phyloP scores from a whole-genome alignment of 92 coral and sea anemone species.

The Zoanthus sociatus region DNA sequence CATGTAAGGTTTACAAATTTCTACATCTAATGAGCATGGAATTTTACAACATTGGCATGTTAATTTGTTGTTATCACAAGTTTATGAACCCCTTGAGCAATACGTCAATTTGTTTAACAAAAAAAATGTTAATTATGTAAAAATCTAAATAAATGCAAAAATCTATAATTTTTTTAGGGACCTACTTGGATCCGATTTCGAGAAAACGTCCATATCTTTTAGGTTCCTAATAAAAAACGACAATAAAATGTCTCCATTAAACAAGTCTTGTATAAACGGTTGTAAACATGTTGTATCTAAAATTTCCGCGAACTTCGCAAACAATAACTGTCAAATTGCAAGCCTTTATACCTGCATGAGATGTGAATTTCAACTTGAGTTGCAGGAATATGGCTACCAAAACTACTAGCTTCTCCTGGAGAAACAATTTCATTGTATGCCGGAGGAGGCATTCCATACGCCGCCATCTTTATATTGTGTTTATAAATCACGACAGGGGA shows the following conservation, averaged over 20 bases:
- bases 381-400: slow-evolving; percentile 80
- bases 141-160: not conserved
- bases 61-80: not conserved
- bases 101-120: too few species aligned
- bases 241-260: not conserved
- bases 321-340: not conserved
- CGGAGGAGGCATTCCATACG: slow-evolving; percentile 76
- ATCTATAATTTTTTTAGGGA: not conserved
- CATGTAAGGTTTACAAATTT: too few species aligned
- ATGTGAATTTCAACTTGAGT: slow-evolving; percentile 95
- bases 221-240: slow-evolving; percentile 62
- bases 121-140: not conserved
- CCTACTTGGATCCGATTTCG: slow-evolving; percentile 98
- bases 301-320: not conserved
- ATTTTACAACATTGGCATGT: too few species aligned
- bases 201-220: slow-evolving; percentile 94
- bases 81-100: too few species aligned
- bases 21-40: too few species aligned
- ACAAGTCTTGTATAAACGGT: not conserved
- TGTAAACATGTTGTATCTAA: not conserved
- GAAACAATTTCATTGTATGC: slow-evolving; percentile 68
- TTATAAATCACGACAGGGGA: not conserved
- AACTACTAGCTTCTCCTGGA: slow-evolving; percentile 63
- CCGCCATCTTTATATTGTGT: slow-evolving; percentile 48
- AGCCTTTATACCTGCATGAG: slow-evolving; percentile 78